Conservation (phyloP, 2,113 vertebrate species). For the Hyaena hyaena region DNA sequence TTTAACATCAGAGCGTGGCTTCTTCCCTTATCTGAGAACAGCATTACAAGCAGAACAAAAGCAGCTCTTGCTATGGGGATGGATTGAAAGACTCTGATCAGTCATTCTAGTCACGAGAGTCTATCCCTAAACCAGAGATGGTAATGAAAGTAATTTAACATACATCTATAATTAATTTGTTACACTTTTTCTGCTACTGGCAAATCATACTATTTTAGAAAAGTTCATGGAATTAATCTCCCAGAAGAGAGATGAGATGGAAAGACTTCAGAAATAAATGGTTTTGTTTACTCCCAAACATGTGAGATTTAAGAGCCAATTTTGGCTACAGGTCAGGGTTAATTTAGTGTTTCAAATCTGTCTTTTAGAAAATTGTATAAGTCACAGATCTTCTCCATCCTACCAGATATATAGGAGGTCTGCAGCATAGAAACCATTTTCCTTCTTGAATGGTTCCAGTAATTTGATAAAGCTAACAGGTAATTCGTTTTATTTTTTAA, state of each 20-base stretch:
- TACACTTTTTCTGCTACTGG: constrained; percentile 87
- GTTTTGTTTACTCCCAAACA: constrained; percentile 76
- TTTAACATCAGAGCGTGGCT: constrained; percentile 54
- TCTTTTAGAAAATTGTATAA: constrained; percentile 70
- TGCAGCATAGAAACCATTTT: background rate
- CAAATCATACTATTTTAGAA: constrained; percentile 83
- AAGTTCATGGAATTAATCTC: constrained; percentile 88
- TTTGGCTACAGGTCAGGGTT: constrained; percentile 76
- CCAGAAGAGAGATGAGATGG: constrained; percentile 78
- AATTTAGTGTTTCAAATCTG: constrained; percentile 77
- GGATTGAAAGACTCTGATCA: constrained; percentile 85
- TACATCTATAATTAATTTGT: constrained; percentile 98
- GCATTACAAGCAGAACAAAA: constrained; percentile 66
- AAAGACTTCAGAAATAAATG: constrained; percentile 76
- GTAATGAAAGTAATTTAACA: constrained; percentile 98
- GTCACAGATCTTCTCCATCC: constrained; percentile 16
- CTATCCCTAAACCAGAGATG: constrained; percentile 85
- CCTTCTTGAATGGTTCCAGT: background rate
- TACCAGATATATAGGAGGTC: background rate
- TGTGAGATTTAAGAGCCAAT: constrained; percentile 73
- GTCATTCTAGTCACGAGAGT: constrained; percentile 87
- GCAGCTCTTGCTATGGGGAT: constrained; percentile 80
- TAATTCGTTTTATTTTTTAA: background rate
- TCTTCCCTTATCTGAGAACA: constrained; percentile 70
- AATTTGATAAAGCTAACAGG: background rate